Evolutionary conservation across 2,797 vertebrate species (phyloP).

Genomic region (Scyliorhinus canicula): DNA sequence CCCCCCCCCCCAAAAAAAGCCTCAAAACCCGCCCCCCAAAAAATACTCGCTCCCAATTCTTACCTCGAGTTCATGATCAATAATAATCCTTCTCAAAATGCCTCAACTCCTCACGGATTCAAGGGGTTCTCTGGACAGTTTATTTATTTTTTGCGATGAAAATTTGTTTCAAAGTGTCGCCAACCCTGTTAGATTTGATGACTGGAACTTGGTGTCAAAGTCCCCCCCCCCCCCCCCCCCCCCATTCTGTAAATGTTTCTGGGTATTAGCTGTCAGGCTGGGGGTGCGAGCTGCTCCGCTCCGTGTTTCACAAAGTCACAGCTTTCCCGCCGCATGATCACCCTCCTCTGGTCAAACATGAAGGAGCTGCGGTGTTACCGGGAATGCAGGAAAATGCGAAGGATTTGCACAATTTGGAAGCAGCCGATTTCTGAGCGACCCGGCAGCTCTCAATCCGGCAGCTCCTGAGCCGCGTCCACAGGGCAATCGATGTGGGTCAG

Average conservation of each 20-base stretch:
- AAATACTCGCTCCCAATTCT: slow-evolving; percentile 31
- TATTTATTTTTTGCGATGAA: too few relatives aligned
- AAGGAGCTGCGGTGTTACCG: too few relatives aligned
- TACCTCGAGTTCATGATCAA: not conserved
- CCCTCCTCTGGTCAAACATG: not conserved
- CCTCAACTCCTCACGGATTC: not conserved
- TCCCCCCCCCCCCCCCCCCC: too few relatives aligned
- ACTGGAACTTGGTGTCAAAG: too few relatives aligned
- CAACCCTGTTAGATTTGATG: not conserved
- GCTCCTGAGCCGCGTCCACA: not conserved
- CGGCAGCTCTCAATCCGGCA: too few relatives aligned
- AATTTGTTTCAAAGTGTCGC: not conserved
- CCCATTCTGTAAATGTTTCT: too few relatives aligned
- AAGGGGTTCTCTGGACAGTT: not conserved
- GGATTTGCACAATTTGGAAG: not conserved
- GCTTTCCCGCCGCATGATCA: not conserved
- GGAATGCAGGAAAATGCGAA: not conserved
- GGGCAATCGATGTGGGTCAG: not conserved
- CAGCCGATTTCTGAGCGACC: not conserved
- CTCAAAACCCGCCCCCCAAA: slow-evolving; percentile 37
- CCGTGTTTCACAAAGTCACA: too few relatives aligned
- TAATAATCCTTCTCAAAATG: not conserved
- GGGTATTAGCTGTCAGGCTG: too few relatives aligned
- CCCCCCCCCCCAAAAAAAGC: slow-evolving; percentile 34
- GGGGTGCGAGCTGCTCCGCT: too few relatives aligned